Percentiles rank a stretch among this genome's conserved stretches.
These are phyloP conservation scores for Aphodius granarius DNA, from an alignment of 2,888 invertebrate genomes.

Conservation along the genomic window DNA sequence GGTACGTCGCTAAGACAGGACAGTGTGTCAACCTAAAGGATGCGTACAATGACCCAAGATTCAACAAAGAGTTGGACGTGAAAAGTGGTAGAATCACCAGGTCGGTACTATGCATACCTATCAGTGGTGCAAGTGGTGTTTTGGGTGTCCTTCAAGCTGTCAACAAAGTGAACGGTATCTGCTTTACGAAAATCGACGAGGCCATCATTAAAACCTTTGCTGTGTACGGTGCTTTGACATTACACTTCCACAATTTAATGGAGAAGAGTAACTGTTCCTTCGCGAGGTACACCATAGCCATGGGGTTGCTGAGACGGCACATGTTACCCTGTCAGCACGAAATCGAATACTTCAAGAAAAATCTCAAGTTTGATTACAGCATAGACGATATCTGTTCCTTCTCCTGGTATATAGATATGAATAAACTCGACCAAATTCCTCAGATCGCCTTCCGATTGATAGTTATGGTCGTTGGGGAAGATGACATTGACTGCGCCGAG, in stretches of 20 bases:
- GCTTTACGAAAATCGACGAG: constrained; percentile 60
- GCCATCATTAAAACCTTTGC: constrained; percentile 59
- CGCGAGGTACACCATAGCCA: constrained; percentile 17
- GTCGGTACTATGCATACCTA: constrained; percentile 59
- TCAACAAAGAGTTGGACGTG: constrained; percentile 58
- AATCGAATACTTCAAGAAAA: constrained; percentile 53
- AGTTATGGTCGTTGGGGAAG: constrained; percentile 54
- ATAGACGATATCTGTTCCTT: constrained; percentile 55
- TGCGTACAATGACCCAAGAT: constrained; percentile 60
- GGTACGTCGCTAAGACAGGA: constrained; percentile 57
- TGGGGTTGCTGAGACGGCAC: constrained; percentile 54
- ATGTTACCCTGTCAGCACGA: constrained; percentile 60
- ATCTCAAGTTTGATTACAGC: constrained; percentile 50
- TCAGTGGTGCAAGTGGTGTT: constrained; percentile 52
- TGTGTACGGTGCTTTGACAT: constrained; percentile 61
- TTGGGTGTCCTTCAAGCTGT: constrained; percentile 61
- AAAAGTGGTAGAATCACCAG: constrained; percentile 61
- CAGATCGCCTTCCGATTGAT: constrained; percentile 60
- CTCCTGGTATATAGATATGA: constrained; percentile 60
- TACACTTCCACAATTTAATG: constrained; percentile 60
- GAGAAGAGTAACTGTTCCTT: constrained; percentile 47
- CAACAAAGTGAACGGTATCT: constrained; percentile 56
- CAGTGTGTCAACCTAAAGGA: constrained; percentile 58
- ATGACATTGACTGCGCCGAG: constrained; percentile 49
- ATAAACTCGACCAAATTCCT: constrained; percentile 57